Evolutionary conservation across 1,140 invertebrate species (phyloP).

Genomic region (Sogatella furcifera): DNA sequence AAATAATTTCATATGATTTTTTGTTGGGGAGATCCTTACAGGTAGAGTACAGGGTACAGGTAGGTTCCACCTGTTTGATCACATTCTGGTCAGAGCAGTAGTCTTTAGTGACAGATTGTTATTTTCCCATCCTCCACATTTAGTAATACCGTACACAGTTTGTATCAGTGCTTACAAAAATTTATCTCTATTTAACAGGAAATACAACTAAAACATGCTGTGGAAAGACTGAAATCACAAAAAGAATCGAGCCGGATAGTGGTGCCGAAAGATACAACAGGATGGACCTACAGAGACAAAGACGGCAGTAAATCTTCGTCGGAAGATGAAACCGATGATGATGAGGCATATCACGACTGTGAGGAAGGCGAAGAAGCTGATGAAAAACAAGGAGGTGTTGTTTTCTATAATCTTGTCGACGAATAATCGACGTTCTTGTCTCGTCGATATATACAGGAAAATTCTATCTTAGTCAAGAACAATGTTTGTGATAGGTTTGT

Average conservation of each 20-base stretch:
- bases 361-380: constrained; percentile 32
- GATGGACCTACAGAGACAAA: constrained; percentile 9
- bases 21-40: no score
- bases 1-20: no score
- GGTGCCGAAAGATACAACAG: constrained; percentile 25
- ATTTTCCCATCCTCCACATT: constrained; percentile 19
- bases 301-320: constrained; percentile 20
- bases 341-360: constrained; percentile 19
- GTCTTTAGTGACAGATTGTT: no score
- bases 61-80: no score
- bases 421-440: background rate
- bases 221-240: constrained; percentile 30
- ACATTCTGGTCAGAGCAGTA: no score
- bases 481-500: no score
- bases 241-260: background rate
- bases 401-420: constrained; percentile 22
- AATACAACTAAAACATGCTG: constrained; percentile 36
- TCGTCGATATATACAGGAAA: no score
- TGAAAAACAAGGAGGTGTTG: constrained; percentile 33
- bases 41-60: no score
- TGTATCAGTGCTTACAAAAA: no score
- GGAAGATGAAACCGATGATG: constrained; percentile 23
- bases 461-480: no score
- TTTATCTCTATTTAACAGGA: constrained; percentile 22
- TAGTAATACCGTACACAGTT: background rate